These are phyloP conservation scores for Prietella phreatophila DNA, from an alignment of 2,113 vertebrate genomes.

Conservation along the genomic window DNA sequence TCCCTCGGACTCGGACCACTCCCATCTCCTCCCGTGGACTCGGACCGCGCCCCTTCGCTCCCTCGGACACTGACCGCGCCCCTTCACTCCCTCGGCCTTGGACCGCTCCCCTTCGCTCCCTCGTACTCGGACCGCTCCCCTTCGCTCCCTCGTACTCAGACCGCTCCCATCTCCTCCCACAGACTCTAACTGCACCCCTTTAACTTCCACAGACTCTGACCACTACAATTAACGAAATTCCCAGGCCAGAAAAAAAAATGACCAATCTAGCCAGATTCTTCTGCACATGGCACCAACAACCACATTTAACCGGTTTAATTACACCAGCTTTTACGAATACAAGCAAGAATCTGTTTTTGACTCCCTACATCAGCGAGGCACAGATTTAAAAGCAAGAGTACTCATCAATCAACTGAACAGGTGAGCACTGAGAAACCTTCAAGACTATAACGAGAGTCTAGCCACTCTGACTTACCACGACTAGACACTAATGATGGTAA, in stretches of 20 bases:
- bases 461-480: not conserved
- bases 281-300: not conserved
- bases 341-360: not conserved
- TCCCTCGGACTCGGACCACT: no score
- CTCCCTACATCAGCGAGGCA: not conserved
- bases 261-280: not conserved
- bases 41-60: not conserved
- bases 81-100: no score
- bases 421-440: not conserved
- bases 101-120: not conserved
- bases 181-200: not conserved
- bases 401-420: not conserved
- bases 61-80: no score
- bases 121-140: not conserved
- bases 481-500: not conserved
- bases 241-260: not conserved
- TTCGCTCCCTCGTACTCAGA: not conserved
- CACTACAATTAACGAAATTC: not conserved
- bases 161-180: not conserved
- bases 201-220: not conserved
- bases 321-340: not conserved
- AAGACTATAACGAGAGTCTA: not conserved
- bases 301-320: not conserved
- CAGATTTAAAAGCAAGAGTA: not conserved
- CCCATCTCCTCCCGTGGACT: not conserved